These are phyloP conservation scores for Menidia menidia DNA, from an alignment of 2,797 vertebrate species.

Conservation along the genomic window DNA sequence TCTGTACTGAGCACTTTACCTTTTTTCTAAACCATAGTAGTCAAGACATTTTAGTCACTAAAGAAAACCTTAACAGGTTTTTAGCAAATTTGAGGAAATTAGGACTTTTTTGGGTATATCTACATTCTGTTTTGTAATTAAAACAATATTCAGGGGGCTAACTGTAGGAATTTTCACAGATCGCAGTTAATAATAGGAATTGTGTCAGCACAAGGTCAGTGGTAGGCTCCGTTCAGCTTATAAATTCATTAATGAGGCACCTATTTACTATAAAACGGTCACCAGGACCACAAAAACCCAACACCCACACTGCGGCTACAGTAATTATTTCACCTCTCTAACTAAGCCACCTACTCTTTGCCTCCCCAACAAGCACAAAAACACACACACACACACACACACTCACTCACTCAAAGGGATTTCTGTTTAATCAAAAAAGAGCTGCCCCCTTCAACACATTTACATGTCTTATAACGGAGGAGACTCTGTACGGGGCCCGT, in stretches of 20 bases:
- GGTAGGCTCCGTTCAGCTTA: slow-evolving; percentile 53
- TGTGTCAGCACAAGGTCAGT: slow-evolving; percentile 42
- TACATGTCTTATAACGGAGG: slow-evolving; percentile 62
- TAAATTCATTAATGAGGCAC: slow-evolving; percentile 62
- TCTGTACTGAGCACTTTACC: neutral
- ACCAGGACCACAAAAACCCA: slow-evolving; percentile 62
- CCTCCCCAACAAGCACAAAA: slow-evolving; percentile 14
- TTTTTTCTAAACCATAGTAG: neutral
- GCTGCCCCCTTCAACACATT: slow-evolving; percentile 64
- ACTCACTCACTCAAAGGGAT: slow-evolving; percentile 3
- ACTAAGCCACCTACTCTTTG: slow-evolving; percentile 44
- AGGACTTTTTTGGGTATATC: too few relatives aligned
- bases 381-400: slow-evolving; percentile 27
- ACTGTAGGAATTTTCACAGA: slow-evolving; percentile 1
- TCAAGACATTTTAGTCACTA: neutral
- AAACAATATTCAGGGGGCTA: slow-evolving; percentile 3
- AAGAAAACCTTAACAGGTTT: neutral
- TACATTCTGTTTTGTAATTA: too few relatives aligned
- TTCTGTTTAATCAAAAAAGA: slow-evolving; percentile 61
- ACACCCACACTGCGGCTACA: slow-evolving; percentile 55
- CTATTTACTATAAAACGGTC: slow-evolving; percentile 71
- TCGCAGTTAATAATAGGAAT: slow-evolving; percentile 19
- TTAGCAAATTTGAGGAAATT: neutral
- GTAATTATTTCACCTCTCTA: slow-evolving; percentile 30
- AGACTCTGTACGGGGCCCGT: slow-evolving; percentile 51